A percentile compares a stretch with the other conserved stretches of the same genome.
These are phyloP conservation scores for Plutella xylostella DNA, from an alignment of 2,888 invertebrate species.

Conservation along the genomic window DNA sequence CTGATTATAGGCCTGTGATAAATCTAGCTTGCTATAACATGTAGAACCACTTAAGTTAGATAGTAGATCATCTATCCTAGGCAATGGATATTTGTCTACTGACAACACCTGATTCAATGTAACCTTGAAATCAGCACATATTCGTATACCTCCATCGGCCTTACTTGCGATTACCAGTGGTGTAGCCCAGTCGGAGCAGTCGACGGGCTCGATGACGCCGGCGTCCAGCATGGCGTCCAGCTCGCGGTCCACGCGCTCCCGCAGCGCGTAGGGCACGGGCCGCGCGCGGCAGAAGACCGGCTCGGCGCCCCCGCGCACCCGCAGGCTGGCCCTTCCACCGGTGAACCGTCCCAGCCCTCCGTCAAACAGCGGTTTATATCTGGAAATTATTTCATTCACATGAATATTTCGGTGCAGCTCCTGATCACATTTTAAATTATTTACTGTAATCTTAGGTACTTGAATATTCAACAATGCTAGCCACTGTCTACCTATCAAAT, in stretches of 20 bases:
- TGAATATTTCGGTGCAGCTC: not conserved
- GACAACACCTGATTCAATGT: slow-evolving; percentile 5
- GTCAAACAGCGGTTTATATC: no score
- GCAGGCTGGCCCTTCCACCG: no score
- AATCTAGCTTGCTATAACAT: slow-evolving; percentile 9
- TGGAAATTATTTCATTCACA: not conserved
- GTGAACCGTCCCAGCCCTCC: no score
- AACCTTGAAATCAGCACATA: slow-evolving; percentile 11
- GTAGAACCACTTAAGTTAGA: slow-evolving; percentile 3
- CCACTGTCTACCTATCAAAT: not conserved
- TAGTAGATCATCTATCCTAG: slow-evolving; percentile 13
- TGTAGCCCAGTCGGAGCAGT: slow-evolving; percentile 16
- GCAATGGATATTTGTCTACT: slow-evolving; percentile 8
- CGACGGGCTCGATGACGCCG: no score
- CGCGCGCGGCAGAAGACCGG: no score
- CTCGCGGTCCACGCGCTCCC: no score
- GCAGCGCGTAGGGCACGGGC: no score
- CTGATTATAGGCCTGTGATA: no score
- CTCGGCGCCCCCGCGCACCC: no score
- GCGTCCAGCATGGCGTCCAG: no score
- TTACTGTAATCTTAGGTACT: not conserved
- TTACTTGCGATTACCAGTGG: slow-evolving; percentile 17
- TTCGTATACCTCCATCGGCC: slow-evolving; percentile 7
- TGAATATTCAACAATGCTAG: not conserved
- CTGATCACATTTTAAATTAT: not conserved